Conservation (phyloP, 2,797 vertebrate genomes). For the Parotocinclus haroldoi region DNA sequence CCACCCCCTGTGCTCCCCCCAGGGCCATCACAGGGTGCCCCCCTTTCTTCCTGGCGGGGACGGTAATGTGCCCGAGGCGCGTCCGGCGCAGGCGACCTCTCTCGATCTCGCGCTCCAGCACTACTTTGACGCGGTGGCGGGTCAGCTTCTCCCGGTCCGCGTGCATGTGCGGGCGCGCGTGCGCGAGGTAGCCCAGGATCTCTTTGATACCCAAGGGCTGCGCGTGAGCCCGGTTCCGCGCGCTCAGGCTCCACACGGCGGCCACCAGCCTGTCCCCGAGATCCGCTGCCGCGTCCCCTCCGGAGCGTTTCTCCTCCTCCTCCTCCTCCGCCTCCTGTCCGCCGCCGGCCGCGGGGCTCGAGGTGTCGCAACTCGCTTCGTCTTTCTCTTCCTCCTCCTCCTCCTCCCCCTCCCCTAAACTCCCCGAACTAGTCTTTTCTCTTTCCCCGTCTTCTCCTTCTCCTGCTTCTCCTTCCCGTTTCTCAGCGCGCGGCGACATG, state of each 20-base stretch:
- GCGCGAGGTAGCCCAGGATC: conserved; percentile 75
- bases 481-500: conserved; percentile 45
- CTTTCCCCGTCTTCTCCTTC: conserved; percentile 45
- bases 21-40: conserved; percentile 43
- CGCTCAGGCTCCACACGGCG: conserved; percentile 66
- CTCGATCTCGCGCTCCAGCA: conserved; percentile 77
- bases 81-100: conserved; percentile 76
- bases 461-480: conserved; percentile 33
- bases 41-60: conserved; percentile 57
- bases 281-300: conserved; percentile 48
- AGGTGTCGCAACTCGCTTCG: conserved; percentile 4
- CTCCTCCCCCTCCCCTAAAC: conserved; percentile 30
- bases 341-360: not conserved
- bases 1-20: conserved; percentile 26
- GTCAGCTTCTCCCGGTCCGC: conserved; percentile 73
- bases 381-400: conserved; percentile 23
- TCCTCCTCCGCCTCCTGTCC: conserved; percentile 21
- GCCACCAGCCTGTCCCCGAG: conserved; percentile 66
- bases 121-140: conserved; percentile 78
- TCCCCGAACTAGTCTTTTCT: conserved; percentile 43
- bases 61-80: conserved; percentile 75
- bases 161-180: conserved; percentile 63
- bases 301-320: conserved; percentile 41
- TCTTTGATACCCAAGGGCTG: conserved; percentile 74
- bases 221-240: conserved; percentile 63